These are phyloP conservation scores for Cliona cf. orientalis DNA, from an alignment of 37 sponge, comb jelly and placozoan species.

Conservation along the genomic window DNA sequence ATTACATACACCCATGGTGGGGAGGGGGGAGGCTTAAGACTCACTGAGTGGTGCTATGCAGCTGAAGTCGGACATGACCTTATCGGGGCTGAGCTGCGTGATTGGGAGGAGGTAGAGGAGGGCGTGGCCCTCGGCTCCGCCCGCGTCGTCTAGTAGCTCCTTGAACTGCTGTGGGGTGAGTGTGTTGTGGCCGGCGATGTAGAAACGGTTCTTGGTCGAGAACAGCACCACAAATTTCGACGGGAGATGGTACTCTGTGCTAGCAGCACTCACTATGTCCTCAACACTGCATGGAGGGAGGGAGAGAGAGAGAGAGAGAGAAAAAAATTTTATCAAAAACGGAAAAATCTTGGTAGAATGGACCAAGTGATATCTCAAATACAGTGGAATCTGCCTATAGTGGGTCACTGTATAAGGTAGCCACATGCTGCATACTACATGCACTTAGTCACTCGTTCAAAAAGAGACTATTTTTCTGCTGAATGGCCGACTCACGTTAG, in stretches of 20 bases:
- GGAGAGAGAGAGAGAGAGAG: no score
- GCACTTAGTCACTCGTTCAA: not conserved
- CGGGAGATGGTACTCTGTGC: not conserved
- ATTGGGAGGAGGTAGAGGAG: slow-evolving; percentile 48
- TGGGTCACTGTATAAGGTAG: not conserved
- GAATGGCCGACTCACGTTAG: slow-evolving; percentile 72
- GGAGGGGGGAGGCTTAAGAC: no score
- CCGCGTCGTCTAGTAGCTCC: slow-evolving; percentile 19
- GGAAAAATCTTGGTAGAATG: not conserved
- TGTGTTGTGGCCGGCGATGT: slow-evolving; percentile 17
- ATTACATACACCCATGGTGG: no score
- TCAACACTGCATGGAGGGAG: slow-evolving; percentile 8
- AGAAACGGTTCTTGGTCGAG: slow-evolving; percentile 14
- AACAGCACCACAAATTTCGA: slow-evolving; percentile 31
- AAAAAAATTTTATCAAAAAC: not conserved
- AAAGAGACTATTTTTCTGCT: not conserved
- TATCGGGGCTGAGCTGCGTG: slow-evolving; percentile 1
- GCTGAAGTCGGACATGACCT: slow-evolving; percentile 13
- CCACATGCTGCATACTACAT: not conserved
- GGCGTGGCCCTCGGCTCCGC: slow-evolving; percentile 51
- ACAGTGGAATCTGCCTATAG: not conserved
- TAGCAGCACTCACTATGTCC: slow-evolving; percentile 9
- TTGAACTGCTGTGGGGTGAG: slow-evolving; percentile 31
- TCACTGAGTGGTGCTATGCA: slow-evolving; percentile 46
- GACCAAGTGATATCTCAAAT: not conserved